phyloP scores from a whole-genome alignment of 1,140 invertebrate genomes.

The Drosophila truncata region DNA sequence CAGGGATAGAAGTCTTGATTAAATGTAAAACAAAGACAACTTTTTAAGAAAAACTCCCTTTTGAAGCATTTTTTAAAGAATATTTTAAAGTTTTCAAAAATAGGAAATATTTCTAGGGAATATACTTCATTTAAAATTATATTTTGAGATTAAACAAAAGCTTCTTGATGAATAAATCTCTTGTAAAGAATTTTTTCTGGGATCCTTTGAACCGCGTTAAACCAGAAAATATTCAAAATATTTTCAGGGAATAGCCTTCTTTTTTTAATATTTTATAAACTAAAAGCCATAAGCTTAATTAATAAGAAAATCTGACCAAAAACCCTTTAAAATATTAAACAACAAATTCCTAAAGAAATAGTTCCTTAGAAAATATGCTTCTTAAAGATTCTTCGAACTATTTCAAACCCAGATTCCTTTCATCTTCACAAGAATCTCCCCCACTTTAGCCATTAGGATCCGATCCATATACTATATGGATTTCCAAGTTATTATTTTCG shows the following conservation, averaged over 20 bases:
- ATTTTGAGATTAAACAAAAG: not conserved
- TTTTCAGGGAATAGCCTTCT: not conserved
- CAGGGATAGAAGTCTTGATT: no score
- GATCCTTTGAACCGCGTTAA: not conserved
- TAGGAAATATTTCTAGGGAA: not conserved
- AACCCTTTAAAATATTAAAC: not conserved
- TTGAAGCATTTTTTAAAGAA: no score
- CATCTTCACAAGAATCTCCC: conserved; percentile 16
- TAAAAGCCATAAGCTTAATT: no score
- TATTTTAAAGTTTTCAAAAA: no score
- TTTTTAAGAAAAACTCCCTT: no score
- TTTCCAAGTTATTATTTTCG: conserved; percentile 42
- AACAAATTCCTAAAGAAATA: not conserved
- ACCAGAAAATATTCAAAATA: not conserved
- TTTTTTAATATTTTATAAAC: no score
- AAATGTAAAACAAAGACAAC: no score
- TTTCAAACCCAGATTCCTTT: conserved; percentile 10
- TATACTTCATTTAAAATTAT: not conserved
- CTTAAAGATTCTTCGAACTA: not conserved
- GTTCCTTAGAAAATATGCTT: not conserved
- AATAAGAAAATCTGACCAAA: not conserved
- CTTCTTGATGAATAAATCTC: not conserved
- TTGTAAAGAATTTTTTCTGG: not conserved
- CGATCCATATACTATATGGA: conserved; percentile 10
- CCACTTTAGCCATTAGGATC: not conserved